Evolutionary conservation across 2,797 vertebrate genomes (phyloP).

Genomic region (Danionella dracula): DNA sequence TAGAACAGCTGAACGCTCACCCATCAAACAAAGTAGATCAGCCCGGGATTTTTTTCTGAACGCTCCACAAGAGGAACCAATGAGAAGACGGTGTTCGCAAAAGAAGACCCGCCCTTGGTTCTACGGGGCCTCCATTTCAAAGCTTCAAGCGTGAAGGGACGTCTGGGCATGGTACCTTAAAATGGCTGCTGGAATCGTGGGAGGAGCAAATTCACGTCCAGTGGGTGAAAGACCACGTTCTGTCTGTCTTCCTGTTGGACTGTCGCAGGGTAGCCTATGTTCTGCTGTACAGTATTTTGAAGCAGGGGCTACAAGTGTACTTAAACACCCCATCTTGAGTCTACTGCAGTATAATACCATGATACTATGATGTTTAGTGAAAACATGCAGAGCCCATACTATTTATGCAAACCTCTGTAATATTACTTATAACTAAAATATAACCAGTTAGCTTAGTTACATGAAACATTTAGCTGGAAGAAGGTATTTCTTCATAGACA

Average conservation of each 20-base stretch:
- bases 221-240: background rate
- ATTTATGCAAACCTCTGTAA: too few species aligned
- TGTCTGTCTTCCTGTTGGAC: background rate
- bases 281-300: background rate
- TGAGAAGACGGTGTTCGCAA: conserved; percentile 8
- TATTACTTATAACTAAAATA: too few species aligned
- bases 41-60: conserved; percentile 43
- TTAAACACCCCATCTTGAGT: too few species aligned
- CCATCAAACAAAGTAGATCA: conserved; percentile 50
- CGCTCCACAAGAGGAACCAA: conserved; percentile 38
- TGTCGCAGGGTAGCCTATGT: conserved; percentile 13
- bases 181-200: conserved; percentile 39
- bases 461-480: too few species aligned
- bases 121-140: conserved; percentile 49
- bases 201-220: conserved; percentile 18
- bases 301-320: too few species aligned
- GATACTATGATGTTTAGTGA: background rate
- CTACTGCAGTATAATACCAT: too few species aligned
- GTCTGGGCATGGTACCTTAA: conserved; percentile 48
- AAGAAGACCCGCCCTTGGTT: conserved; percentile 40
- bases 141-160: conserved; percentile 34
- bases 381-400: too few species aligned
- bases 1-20: conserved; percentile 23
- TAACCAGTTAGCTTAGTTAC: too few species aligned
- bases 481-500: too few species aligned